These are phyloP conservation scores for Chaenogobius annularis DNA, from an alignment of 2,113 vertebrate genomes.

Conservation along the genomic window DNA sequence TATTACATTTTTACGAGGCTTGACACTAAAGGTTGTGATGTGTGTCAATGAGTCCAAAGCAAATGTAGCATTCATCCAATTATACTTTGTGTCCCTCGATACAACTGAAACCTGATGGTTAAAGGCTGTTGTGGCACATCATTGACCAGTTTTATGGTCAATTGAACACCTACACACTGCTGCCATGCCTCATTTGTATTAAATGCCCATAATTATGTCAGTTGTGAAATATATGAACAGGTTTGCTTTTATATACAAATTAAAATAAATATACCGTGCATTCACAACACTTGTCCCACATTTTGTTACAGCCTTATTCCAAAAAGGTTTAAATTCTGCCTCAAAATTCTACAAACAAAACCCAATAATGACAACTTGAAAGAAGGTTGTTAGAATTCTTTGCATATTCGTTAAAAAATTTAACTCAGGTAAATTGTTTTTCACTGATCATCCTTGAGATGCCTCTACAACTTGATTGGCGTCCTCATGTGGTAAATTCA, in stretches of 20 bases:
- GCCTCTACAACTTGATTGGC: too few relatives aligned
- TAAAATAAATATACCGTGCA: too few relatives aligned
- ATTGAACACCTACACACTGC: background rate
- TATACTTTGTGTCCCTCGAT: conserved; percentile 24
- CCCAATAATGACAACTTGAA: too few relatives aligned
- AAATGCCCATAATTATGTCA: conserved; percentile 6
- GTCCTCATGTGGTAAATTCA: too few relatives aligned
- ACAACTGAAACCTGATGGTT: background rate
- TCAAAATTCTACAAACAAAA: too few relatives aligned
- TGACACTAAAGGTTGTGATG: conserved; percentile 17
- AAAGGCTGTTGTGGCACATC: background rate
- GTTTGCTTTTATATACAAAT: background rate
- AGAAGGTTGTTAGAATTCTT: too few relatives aligned
- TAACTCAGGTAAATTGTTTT: too few relatives aligned
- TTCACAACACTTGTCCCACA: too few relatives aligned
- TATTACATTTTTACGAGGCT: conserved; percentile 20
- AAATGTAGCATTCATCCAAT: conserved; percentile 10
- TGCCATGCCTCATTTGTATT: background rate
- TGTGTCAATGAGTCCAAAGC: conserved; percentile 36
- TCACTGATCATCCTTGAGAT: too few relatives aligned
- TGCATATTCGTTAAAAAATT: too few relatives aligned
- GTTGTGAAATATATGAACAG: background rate
- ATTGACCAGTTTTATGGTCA: conserved; percentile 10
- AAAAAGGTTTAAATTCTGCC: too few relatives aligned
- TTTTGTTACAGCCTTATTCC: too few relatives aligned